Evolutionary conservation across 2,113 vertebrate species (phyloP).

Genomic region (Capreolus pygargus): DNA sequence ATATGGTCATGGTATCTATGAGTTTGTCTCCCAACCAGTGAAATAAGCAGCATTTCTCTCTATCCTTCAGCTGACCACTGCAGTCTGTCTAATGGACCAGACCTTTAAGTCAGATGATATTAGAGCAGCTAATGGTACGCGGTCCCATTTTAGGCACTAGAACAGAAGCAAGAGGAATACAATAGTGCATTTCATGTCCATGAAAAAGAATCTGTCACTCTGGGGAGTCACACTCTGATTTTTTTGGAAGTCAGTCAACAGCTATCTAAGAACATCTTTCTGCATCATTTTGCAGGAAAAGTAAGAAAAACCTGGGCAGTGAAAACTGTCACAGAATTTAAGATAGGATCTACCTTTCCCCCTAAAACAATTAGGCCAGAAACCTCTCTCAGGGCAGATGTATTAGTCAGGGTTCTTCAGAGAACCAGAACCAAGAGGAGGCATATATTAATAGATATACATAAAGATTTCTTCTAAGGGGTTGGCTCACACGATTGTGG

Average conservation of each 20-base stretch:
- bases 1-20: fast-evolving
- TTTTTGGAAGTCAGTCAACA: background rate
- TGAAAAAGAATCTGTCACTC: background rate
- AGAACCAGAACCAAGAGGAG: background rate
- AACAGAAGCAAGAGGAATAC: background rate
- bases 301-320: background rate
- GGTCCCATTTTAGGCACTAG: background rate
- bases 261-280: background rate
- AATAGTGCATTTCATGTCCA: background rate
- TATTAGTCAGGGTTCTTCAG: background rate
- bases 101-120: background rate
- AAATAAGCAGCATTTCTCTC: background rate
- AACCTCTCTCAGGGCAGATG: background rate
- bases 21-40: background rate
- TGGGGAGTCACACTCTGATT: background rate
- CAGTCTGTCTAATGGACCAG: background rate
- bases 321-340: background rate
- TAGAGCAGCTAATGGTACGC: background rate
- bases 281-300: background rate
- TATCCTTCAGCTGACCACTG: background rate
- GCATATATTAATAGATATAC: background rate
- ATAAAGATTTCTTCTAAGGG: background rate
- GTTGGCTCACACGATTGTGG: fast-evolving
- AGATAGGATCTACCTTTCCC: background rate
- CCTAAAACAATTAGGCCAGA: background rate